Percentiles rank a stretch among this genome's conserved stretches.
phyloP scores from a whole-genome alignment of 2,113 vertebrate species.

The Mirounga angustirostris region DNA sequence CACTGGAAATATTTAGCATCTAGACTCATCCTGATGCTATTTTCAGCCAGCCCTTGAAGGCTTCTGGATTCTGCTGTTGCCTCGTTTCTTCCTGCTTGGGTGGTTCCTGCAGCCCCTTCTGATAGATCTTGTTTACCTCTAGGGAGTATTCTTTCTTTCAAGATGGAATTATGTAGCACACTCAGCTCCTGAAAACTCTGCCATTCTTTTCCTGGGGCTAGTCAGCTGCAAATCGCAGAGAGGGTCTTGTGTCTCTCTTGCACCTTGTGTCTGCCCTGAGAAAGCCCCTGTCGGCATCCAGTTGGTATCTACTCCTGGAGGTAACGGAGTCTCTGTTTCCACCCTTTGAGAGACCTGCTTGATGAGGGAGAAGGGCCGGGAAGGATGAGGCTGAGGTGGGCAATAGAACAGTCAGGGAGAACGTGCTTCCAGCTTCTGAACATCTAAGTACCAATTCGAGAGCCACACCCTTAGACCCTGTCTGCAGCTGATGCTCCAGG shows the following conservation, averaged over 20 bases:
- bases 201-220: conserved; percentile 24
- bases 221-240: neutral
- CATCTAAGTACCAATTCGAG: neutral
- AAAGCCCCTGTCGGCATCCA: neutral
- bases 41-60: accelerated
- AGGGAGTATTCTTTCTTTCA: conserved; percentile 50
- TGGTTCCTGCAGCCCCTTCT: neutral
- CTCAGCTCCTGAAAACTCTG: neutral
- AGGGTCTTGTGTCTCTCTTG: neutral
- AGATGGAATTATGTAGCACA: conserved; percentile 19
- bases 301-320: neutral
- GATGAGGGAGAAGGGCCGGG: neutral
- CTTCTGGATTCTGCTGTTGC: neutral
- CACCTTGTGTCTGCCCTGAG: neutral
- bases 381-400: neutral
- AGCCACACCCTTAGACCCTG: accelerated
- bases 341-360: neutral
- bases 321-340: neutral
- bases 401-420: neutral
- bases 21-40: neutral
- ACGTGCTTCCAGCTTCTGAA: neutral
- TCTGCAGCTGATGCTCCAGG: neutral
- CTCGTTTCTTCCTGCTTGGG: neutral
- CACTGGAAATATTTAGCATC: neutral
- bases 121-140: conserved; percentile 52